Evolutionary conservation across 1,140 invertebrate genomes (phyloP).

Genomic region (Drosophila nigromelanica): DNA sequence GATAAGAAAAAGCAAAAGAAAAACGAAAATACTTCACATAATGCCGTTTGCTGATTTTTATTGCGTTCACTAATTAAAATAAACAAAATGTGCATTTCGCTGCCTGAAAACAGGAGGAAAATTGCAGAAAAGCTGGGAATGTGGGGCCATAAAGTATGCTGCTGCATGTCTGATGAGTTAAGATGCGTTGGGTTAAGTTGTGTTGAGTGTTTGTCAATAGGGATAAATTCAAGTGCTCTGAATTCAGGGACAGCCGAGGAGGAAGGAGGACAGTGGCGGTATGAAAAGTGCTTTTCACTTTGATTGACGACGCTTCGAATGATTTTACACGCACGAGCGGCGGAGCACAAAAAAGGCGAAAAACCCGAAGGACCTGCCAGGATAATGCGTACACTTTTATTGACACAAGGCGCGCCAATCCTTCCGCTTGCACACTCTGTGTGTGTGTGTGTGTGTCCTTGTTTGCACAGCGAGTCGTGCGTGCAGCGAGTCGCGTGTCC

Average conservation of each 20-base stretch:
- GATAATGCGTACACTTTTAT: slow-evolving; percentile 75
- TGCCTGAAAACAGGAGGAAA: slow-evolving; percentile 8
- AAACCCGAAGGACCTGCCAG: slow-evolving; percentile 45
- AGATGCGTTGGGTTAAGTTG: slow-evolving; percentile 46
- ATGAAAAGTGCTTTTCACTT: slow-evolving; percentile 64
- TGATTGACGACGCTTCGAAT: slow-evolving; percentile 79
- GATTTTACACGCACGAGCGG: slow-evolving; percentile 79
- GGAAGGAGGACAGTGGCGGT: background rate
- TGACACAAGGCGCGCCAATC: slow-evolving; percentile 66
- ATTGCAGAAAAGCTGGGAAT: background rate
- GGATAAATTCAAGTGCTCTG: slow-evolving; percentile 39
- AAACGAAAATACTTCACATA: slow-evolving; percentile 25
- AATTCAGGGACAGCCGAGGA: background rate
- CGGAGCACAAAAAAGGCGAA: slow-evolving; percentile 41
- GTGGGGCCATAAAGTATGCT: slow-evolving; percentile 48
- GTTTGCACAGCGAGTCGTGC: slow-evolving; percentile 64
- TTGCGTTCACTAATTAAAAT: slow-evolving; percentile 72
- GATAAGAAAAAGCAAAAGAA: slow-evolving; percentile 18
- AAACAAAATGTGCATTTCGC: slow-evolving; percentile 73
- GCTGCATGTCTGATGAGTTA: slow-evolving; percentile 79
- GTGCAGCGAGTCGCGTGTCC: slow-evolving; percentile 72
- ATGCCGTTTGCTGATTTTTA: slow-evolving; percentile 32
- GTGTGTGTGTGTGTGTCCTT: slow-evolving; percentile 37
- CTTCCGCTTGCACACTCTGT: slow-evolving; percentile 43
- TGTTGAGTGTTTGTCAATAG: slow-evolving; percentile 51